Base-by-base conservation (phyloP, 2,888 invertebrate species). In the Xanthorhoe designata region DNA sequence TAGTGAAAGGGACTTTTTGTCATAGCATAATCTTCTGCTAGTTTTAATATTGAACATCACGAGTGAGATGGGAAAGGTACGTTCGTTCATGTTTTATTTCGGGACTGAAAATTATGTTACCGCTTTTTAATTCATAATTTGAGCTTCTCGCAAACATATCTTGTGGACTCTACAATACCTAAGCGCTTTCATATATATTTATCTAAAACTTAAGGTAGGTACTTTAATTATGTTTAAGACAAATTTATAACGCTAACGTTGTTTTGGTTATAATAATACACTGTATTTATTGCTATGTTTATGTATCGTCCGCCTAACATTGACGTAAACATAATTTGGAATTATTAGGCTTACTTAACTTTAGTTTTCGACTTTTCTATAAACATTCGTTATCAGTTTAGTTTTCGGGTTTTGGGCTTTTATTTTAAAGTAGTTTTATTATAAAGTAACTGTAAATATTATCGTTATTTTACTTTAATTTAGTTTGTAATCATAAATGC, bases 51-150 rank as follows among this genome's bases (percentile, higher is more conserved):
- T 55, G 38, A 77, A 83, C 87, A 87, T 88, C 86, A 85, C 86
- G 73, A 75, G 80, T 78, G 77, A 81, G 77, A 82, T 83, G 78
- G 77, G 75, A 74, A 69, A 53, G 17, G 15, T 38, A 38, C 9
- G 10, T 42, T 17, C 74, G 75, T 75, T 72, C 69, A 71, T 71
- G 68, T 69, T 38, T 71, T 75, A 74, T 70, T 74, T 79, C 73
- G 75, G 76, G 80, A 79, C 85, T 81, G 84, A 88, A 84, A 79
- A 84, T 80, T 78, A 83, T 78, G 89, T 89, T 89, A 89, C 89
- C 89, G 81, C 45, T 24, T 58, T 64, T 45, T 64, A 68, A 49
- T 56, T 47, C 47, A 47, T 47, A 8, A 17, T 47, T 47, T 17
- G 32, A 52, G 42, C 17, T 38, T 38, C 2, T 38, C 38, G 5